Evolutionary conservation across 2,797 vertebrate genomes (phyloP).

Genomic region (Pantherophis vulpinus): DNA sequence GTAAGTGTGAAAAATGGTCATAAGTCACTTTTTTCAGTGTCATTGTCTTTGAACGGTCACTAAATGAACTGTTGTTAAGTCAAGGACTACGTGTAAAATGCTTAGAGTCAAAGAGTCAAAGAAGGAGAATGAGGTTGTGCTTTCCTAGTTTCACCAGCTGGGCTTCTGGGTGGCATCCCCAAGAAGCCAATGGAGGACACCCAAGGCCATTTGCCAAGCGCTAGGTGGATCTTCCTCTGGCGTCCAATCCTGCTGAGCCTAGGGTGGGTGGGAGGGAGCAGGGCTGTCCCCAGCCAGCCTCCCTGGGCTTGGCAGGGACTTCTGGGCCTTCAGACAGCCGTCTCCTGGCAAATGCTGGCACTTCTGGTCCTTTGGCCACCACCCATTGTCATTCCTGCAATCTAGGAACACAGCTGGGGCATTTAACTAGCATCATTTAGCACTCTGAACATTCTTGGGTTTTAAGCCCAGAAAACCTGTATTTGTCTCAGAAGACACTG

Average conservation of each 20-base stretch:
- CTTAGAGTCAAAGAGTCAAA: constrained; percentile 8
- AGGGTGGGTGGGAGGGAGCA: neutral
- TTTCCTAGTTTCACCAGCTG: neutral
- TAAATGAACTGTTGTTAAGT: neutral
- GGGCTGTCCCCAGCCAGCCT: neutral
- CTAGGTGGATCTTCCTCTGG: neutral
- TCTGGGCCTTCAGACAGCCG: neutral
- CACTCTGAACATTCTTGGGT: constrained; percentile 34
- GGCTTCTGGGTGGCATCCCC: neutral
- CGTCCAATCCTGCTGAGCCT: accelerated
- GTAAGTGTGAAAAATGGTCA: no score
- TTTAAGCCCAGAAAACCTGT: constrained; percentile 40
- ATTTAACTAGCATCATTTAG: constrained; percentile 41
- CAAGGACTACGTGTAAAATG: neutral
- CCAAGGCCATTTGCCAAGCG: neutral
- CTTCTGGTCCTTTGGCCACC: neutral
- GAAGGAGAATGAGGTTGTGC: neutral
- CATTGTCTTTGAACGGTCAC: no score
- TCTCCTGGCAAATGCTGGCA: neutral
- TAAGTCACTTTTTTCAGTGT: neutral
- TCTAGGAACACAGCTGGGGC: constrained; percentile 18
- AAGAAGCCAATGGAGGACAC: neutral
- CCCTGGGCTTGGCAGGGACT: neutral
- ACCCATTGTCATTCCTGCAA: constrained; percentile 35
- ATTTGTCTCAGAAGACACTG: constrained; percentile 38